A percentile compares a stretch with the other conserved stretches of the same genome.
Conservation (phyloP, 2,113 vertebrate species). For the Opisthocomus hoazin region DNA sequence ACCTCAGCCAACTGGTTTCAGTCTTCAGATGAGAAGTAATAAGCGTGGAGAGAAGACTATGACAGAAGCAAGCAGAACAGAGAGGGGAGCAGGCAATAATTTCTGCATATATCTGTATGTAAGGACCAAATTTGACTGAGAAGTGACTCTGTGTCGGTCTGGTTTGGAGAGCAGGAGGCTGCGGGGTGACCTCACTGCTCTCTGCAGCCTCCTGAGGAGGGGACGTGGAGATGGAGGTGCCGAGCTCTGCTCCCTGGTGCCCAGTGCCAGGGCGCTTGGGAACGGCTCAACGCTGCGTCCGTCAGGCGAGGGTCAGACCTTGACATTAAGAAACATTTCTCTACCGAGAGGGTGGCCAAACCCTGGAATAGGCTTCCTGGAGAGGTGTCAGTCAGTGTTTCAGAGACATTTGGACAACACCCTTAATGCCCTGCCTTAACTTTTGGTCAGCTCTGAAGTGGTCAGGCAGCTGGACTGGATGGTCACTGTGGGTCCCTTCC, state of each 20-base stretch:
- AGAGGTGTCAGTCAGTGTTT: too few species aligned
- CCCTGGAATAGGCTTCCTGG: not conserved
- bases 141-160: not conserved
- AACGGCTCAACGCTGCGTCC: not conserved
- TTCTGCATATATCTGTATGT: not conserved
- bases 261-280: rapidly evolving
- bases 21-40: not conserved
- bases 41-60: not conserved
- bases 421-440: too few species aligned
- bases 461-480: not conserved
- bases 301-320: rapidly evolving
- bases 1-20: not conserved
- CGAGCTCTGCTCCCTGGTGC: not conserved
- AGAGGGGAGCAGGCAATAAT: not conserved
- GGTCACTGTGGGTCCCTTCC: not conserved
- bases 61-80: not conserved
- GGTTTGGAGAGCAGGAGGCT: too few species aligned
- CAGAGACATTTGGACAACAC: too few species aligned
- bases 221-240: not conserved
- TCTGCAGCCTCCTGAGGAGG: not conserved
- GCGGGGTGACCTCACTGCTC: too few species aligned
- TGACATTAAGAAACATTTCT: not conserved
- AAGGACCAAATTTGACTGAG: not conserved
- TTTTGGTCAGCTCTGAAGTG: not conserved
- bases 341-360: not conserved